These are phyloP conservation scores for Drosophila equinoxialis DNA, from an alignment of 1,140 invertebrate genomes.

Conservation along the genomic window DNA sequence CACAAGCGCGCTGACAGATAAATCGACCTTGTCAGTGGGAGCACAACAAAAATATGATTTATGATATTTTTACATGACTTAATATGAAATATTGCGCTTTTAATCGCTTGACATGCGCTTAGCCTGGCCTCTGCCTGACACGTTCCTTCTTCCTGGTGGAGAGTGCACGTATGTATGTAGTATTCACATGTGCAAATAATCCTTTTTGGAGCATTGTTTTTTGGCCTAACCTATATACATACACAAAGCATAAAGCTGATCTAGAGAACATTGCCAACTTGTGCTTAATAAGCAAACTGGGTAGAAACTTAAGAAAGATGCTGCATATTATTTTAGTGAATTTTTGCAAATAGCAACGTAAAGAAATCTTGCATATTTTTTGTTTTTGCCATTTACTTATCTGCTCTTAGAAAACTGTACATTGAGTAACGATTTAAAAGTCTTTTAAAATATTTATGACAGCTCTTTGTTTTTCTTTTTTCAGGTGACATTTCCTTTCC, in stretches of 20 bases:
- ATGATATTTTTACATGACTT: slow-evolving; percentile 30
- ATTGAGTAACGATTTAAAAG: not conserved
- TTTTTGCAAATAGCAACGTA: too few relatives aligned
- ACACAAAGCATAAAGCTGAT: not conserved
- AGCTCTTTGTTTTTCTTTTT: slow-evolving; percentile 1
- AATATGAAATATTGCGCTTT: slow-evolving; percentile 17
- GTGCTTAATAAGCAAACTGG: not conserved
- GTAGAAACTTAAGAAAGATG: too few relatives aligned
- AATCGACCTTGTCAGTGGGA: slow-evolving; percentile 11
- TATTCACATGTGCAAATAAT: not conserved
- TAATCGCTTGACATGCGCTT: slow-evolving; percentile 20
- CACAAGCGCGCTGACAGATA: slow-evolving; percentile 6
- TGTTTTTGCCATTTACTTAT: not conserved
- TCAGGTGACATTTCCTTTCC: slow-evolving; percentile 1
- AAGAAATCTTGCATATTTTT: too few relatives aligned
- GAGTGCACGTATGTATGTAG: not conserved
- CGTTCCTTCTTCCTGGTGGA: not conserved
- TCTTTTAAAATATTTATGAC: slow-evolving; percentile 1
- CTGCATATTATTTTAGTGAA: too few relatives aligned
- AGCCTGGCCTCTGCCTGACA: not conserved
- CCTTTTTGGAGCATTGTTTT: not conserved
- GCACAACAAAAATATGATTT: slow-evolving; percentile 20
- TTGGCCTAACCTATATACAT: not conserved
- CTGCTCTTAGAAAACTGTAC: not conserved
- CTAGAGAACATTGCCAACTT: not conserved